These are phyloP conservation scores for Lepidocyrtoides sp. DNA, from an alignment of 2,888 invertebrate genomes.

Conservation along the genomic window DNA sequence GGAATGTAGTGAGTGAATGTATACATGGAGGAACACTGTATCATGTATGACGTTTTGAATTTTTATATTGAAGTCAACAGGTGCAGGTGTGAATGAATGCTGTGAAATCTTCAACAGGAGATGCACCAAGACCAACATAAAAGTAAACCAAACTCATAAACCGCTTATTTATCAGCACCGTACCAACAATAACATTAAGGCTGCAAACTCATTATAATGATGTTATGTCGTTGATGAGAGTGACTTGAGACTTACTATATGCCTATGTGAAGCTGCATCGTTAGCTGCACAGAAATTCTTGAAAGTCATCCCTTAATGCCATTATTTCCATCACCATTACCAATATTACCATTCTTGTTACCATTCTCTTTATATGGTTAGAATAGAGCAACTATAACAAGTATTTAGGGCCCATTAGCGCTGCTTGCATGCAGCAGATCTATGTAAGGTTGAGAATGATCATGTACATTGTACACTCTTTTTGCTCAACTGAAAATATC, in stretches of 20 bases:
- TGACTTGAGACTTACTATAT: slow-evolving; percentile 8
- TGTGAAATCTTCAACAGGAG: slow-evolving; percentile 20
- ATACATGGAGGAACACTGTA: too few relatives aligned
- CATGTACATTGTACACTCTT: not conserved
- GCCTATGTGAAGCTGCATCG: not conserved
- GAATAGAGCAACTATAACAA: not conserved
- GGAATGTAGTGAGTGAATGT: not conserved
- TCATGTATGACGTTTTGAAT: too few relatives aligned
- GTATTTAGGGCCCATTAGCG: not conserved
- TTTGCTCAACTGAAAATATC: too few relatives aligned
- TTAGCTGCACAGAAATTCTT: slow-evolving; percentile 1
- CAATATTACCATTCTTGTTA: not conserved
- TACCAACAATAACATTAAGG: not conserved
- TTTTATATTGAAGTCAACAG: slow-evolving; percentile 28
- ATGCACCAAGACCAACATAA: slow-evolving; percentile 5
- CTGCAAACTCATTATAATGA: not conserved
- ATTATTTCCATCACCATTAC: not conserved
- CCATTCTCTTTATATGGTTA: too few relatives aligned
- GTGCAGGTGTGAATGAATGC: slow-evolving; percentile 66
- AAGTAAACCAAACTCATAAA: slow-evolving; percentile 1
- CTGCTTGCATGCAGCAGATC: not conserved
- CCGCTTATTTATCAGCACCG: not conserved
- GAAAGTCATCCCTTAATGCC: slow-evolving; percentile 11
- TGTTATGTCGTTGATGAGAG: not conserved
- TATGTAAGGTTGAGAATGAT: not conserved